Conservation (phyloP, 1,140 invertebrate species). For the Macrotrachela quadricornifera region DNA sequence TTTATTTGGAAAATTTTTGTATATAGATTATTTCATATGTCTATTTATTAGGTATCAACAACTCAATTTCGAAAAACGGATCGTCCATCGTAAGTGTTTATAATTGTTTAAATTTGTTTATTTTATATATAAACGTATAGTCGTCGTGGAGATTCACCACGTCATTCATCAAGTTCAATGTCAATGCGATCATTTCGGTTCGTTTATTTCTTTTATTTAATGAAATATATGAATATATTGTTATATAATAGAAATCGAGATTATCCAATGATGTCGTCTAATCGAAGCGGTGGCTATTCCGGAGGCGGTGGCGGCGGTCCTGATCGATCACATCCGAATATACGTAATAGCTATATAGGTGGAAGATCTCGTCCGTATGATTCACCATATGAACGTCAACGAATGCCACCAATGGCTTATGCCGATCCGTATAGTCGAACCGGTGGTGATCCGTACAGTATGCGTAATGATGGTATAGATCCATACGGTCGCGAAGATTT, state of each 20-base stretch:
- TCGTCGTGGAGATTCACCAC: not conserved
- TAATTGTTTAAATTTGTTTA: conserved; percentile 25
- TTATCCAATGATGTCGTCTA: not conserved
- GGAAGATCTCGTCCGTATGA: too few relatives aligned
- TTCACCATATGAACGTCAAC: not conserved
- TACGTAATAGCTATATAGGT: too few relatives aligned
- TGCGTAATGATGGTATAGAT: not conserved
- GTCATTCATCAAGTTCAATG: not conserved
- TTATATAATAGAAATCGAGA: too few relatives aligned
- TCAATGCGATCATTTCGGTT: not conserved
- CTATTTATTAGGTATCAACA: too few relatives aligned
- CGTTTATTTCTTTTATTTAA: not conserved
- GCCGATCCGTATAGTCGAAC: not conserved
- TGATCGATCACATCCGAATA: not conserved
- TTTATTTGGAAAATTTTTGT: too few relatives aligned
- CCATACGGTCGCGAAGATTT: not conserved
- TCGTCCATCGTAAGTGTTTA: conserved; percentile 39
- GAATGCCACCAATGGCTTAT: not conserved
- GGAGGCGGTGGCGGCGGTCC: not conserved
- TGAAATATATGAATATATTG: not conserved
- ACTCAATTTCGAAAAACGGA: too few relatives aligned
- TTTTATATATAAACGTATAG: not conserved
- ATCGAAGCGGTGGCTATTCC: not conserved
- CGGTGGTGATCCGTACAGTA: not conserved
- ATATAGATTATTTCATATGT: too few relatives aligned